Evolutionary conservation across 2,113 vertebrate species (phyloP).

Genomic region (Trachemys scripta): DNA sequence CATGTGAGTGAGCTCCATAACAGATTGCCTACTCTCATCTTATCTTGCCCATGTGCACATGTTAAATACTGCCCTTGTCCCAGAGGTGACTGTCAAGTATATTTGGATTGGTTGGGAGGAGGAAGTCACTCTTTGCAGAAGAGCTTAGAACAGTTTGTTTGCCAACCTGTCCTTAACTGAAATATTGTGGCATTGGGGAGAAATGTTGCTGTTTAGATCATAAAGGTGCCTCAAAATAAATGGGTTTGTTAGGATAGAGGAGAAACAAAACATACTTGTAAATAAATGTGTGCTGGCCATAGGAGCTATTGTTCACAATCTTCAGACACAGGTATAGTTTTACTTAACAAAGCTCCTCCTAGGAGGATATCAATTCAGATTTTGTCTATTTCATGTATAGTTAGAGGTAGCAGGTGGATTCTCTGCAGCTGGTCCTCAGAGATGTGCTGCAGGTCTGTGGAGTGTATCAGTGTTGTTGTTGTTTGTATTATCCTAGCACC

Average conservation of each 20-base stretch:
- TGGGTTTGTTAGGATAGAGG: neutral
- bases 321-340: neutral
- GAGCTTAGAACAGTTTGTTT: accelerated
- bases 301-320: neutral
- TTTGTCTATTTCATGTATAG: neutral
- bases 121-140: neutral
- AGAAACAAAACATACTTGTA: neutral
- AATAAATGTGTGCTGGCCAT: neutral
- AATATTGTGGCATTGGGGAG: accelerated
- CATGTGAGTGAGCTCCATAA: accelerated
- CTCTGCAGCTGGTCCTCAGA: neutral
- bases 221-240: neutral
- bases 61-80: accelerated
- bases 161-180: neutral
- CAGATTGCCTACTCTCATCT: neutral
- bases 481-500: accelerated
- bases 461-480: neutral
- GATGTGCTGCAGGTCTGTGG: neutral
- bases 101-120: accelerated
- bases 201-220: neutral
- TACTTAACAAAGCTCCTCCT: neutral
- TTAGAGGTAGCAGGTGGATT: neutral
- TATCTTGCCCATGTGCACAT: neutral
- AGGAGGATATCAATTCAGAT: neutral
- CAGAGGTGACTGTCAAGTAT: accelerated